Conservation (phyloP, 2,113 vertebrate species). For the Recurvirostra avosetta region DNA sequence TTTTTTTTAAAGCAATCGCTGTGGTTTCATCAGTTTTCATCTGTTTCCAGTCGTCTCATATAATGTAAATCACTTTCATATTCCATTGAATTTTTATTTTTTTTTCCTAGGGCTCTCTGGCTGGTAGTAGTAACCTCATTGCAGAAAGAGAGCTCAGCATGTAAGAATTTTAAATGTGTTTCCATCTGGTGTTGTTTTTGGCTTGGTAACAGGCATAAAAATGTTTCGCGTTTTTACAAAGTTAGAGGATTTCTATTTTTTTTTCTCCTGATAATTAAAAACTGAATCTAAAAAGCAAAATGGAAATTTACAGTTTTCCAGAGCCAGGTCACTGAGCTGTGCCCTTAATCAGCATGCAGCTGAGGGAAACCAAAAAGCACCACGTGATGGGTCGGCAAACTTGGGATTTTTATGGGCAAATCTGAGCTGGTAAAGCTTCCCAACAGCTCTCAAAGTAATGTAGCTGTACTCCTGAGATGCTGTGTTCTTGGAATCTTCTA, state of each 20-base stretch:
- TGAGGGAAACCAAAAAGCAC: not conserved
- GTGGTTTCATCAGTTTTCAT: not conserved
- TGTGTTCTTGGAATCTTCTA: not conserved
- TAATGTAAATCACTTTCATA: not conserved
- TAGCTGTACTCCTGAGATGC: not conserved
- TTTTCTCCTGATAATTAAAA: not conserved
- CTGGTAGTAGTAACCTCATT: not conserved
- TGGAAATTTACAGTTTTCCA: not conserved
- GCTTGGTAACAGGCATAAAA: constrained; percentile 23
- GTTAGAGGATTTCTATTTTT: not conserved
- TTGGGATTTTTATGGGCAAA: not conserved
- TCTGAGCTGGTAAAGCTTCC: not conserved
- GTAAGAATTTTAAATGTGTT: constrained; percentile 40
- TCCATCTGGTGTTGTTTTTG: constrained; percentile 42
- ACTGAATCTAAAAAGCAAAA: not conserved
- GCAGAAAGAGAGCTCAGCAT: not conserved
- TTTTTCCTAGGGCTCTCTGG: not conserved
- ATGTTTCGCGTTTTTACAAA: not conserved
- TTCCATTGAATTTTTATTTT: not conserved
- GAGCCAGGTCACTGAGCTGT: not conserved
- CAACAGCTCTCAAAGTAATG: not conserved
- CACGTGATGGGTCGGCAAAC: not conserved
- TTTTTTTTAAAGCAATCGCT: not conserved
- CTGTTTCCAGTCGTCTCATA: not conserved
- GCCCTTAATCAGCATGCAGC: not conserved